Base-by-base conservation (phyloP, 1,140 invertebrate species). In the Lanistes nyassanus region DNA sequence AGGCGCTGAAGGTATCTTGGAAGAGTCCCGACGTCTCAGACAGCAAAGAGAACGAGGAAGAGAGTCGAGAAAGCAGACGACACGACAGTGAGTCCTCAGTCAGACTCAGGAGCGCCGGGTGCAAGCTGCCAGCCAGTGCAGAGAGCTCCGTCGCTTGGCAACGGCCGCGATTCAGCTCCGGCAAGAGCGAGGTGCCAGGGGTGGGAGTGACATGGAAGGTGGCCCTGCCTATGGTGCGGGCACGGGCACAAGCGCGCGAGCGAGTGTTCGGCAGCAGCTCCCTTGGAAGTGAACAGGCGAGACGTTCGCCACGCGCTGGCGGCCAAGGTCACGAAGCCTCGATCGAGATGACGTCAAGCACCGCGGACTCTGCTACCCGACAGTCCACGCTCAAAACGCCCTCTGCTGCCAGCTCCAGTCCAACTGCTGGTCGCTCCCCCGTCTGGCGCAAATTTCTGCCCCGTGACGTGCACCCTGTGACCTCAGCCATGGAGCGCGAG, bases 401-500 rank as follows among this genome's bases (percentile, higher is more conserved):
- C 1, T 47, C 62, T 31, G 3, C 55, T 13, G 60, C 53, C 34
- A 76, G 39, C 11, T 2, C 21, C 23, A 21, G 65, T 42, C 47
- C 70, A 34, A 13, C 56, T 21, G 53, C 29, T 4, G 58, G 65
- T 37, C 39, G 3, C 31, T 31, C 47, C 31, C 42, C 19, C 76
- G 19, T 75, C 71, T 53, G 83, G 83, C 73, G 60, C 83, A 47
- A 81, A 76, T 58, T 80, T 4, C 39, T 56, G 67, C 81, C 78
- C 4, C 76, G 76, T 23, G 83, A 84, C 73, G 55, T 85, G n/a
- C 81, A 80, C 64, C 84, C 84, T 5, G 81, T 84, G 21, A 74
- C 84, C 2, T 79, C 79, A 16, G 84, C 79, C 26, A 73, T 85
- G 77, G 67, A 80, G 6, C 78, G 77, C 11, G 76, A 79, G 60